Conservation (phyloP, 2,888 invertebrate species). For the Halictus ligatus region DNA sequence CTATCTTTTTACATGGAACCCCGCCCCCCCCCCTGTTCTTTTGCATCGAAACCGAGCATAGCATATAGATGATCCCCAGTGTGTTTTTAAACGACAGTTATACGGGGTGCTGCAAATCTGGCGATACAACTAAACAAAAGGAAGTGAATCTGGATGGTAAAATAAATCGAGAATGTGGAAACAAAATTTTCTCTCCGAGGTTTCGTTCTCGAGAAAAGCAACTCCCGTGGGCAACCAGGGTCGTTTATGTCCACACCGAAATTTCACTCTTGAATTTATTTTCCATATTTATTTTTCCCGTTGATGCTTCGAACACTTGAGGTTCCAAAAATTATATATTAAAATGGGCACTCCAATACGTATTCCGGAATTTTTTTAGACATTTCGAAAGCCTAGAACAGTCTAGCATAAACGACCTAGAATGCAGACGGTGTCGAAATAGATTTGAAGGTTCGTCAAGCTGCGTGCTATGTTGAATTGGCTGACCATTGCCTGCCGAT, state of each 20-base stretch:
- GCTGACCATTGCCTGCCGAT: neutral
- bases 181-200: neutral
- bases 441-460: neutral
- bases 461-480: neutral
- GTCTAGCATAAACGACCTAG: neutral
- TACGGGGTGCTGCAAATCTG: neutral
- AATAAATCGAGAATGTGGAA: neutral
- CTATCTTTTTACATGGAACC: conserved; percentile 40
- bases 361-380: neutral
- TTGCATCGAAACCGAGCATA: conserved; percentile 17
- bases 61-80: conserved; percentile 21
- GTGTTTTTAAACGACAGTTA: conserved; percentile 15
- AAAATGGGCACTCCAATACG: neutral
- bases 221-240: neutral
- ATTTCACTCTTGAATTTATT: neutral
- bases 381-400: too few species aligned
- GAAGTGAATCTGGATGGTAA: neutral
- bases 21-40: conserved; percentile 9
- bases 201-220: neutral
- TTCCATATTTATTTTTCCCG: neutral
- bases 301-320: too few species aligned
- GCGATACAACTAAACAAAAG: neutral
- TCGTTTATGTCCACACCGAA: neutral
- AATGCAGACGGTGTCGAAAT: neutral
- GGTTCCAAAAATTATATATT: neutral